Evolutionary conservation across 2,113 vertebrate genomes (phyloP), one percentile per base, ranked within the genome.

Genomic region (Spheniscus mendiculus): DNA sequence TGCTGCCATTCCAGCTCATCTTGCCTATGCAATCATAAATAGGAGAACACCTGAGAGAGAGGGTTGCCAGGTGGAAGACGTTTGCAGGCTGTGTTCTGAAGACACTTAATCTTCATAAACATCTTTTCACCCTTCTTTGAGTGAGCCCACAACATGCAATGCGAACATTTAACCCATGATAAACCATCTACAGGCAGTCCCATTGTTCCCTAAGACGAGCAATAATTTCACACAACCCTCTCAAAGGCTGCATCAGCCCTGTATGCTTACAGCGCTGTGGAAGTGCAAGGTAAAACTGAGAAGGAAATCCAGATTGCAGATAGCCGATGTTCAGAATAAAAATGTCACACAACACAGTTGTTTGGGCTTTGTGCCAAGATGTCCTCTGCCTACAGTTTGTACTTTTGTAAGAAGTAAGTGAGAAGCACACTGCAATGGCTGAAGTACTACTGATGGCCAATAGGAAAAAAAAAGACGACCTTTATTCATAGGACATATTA

Each of bases 401-500:
- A 44, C 14, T 30, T 36, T 14, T 32, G 10, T 26, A 71, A 83
- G 58, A 55, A 66, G 20, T 17, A 36, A 50, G 8, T 22, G 78
- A 81, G 17, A 53, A 55, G 26, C 14, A 58, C 38, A 26, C 6
- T 47, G 38, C 12, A 82, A 93, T 4, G 18, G 19, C 18, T 94
- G 45, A 87, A 91, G 40, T 40, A 27, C 16, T 74, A 20, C 5
- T 45, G 19, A 73, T 21, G 29, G 30, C 1, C 34, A 70, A 8
- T 0, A 67, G 25, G 25, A 9, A 59, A 52, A 63, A 59, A 34
- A 45, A 49, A 13, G 2, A 2, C 15, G 0, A 36, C 12, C 14
- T 66, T 74, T 52, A 71, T 58, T 65, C 22, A 55, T n/a, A 72
- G 30, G n/a, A 58, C 3, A 26, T n/a, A 30, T 5, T 52, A 5